Percentiles rank a stretch among this genome's conserved stretches.
Evolutionary conservation across 2,797 vertebrate genomes (phyloP).

Genomic region (Anguilla pacifica): DNA sequence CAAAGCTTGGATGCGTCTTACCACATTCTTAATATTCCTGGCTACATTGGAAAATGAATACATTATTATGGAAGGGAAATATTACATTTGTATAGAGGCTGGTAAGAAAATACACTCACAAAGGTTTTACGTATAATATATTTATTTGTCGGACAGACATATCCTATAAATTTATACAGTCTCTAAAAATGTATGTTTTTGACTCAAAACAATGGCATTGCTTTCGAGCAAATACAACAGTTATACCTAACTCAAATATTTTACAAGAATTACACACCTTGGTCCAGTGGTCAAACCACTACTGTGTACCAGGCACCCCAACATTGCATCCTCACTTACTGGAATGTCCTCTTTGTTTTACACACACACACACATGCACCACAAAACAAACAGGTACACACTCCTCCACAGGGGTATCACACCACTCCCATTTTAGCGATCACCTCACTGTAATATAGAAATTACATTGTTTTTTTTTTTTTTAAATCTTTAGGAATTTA

Average conservation of each 20-base stretch:
- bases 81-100: neutral
- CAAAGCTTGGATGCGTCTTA: no score
- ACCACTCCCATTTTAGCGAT: neutral
- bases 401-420: no score
- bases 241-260: neutral
- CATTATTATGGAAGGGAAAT: neutral
- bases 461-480: neutral
- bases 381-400: no score
- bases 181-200: neutral
- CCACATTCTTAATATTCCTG: no score
- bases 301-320: neutral
- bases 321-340: no score
- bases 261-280: neutral
- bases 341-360: no score
- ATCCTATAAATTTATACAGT: neutral
- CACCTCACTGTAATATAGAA: neutral
- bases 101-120: neutral
- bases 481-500: neutral
- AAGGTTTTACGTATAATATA: conserved; percentile 6
- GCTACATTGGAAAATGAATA: neutral
- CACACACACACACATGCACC: no score
- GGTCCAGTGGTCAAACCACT: neutral
- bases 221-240: neutral
- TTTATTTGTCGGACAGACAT: neutral
- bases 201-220: neutral